Base-by-base conservation (phyloP, 1,140 invertebrate genomes). In the Melipona quadrifasciata region DNA sequence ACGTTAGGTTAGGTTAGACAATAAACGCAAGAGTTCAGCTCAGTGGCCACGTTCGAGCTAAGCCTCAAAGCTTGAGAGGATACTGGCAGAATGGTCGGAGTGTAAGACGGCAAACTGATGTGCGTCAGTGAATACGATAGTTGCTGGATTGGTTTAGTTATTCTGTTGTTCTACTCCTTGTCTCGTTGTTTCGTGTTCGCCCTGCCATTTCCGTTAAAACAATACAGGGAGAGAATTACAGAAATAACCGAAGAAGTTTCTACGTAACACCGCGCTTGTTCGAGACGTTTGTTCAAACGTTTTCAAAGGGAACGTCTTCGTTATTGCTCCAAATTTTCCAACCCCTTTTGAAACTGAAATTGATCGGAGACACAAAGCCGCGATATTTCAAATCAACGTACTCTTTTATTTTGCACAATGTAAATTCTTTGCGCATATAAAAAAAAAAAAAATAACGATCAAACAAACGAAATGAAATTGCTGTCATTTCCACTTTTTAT, bases 111-210 rank as follows among this genome's bases (percentile, higher is more conserved):
- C 16, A 14, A 24, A 51, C 16, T 72, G 47, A 72, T 72, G 70
- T 53, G 47, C 27, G 47, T 72, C 70, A n/a, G 70, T 72, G 70
- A 72, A 72, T 39, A 27, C 16, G 70, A 51, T 72, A 72, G 70
- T 47, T 27, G 16, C 47, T 4, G 24, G n/a, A 72, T 51, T 72
- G 70, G 51, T 72, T 72, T 72, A 51, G 70, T 8, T 51, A 14
- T n/a, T 71, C 70, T 27, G 17, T 51, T 72, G 47, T 72, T 27
- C 47, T 17, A 72, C 24, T 72, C 65, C 70, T 27, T 51, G 70
- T 72, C 47, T 72, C 47, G n/a, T 71, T 51, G 70, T 71, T 51
- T 27, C 47, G 2, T 51, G 47, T 72, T 72, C 53, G 47, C 17
- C 19, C n/a, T 72, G n/a, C 14, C 70, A 8, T 53, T 27, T 51